Evolutionary conservation across 2,113 vertebrate species (phyloP), one percentile per base, ranked within the genome.

Genomic region (Elgaria multicarinata): DNA sequence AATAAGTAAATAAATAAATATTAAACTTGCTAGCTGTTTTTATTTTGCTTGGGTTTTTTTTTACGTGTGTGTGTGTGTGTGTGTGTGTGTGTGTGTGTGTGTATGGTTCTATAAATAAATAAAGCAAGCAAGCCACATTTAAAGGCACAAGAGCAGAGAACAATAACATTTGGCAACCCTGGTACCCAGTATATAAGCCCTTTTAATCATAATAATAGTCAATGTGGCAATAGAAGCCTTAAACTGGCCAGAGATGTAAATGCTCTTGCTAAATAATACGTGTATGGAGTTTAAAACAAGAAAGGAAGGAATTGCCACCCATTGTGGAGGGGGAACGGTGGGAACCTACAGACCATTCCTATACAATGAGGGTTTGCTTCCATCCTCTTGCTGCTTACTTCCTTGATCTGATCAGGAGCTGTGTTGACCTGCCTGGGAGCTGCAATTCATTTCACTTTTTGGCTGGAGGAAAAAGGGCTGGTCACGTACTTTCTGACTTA

Each of bases 401-500:
- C 46, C 82, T 89, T 78, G 10, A 44, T 78, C 44, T 78, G 82
- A 55, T 58, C 58, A 85, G 62, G 58, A 64, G 62, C 74, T 44
- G 69, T 50, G 44, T 24, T 89, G 74, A 78, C 81, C 74, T 69
- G 46, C 62, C 64, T 50, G 62, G 44, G 62, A 62, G 67, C 36
- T 18, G 18, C 58, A 83, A 83, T 83, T 85, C n/a, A 8, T 78
- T 67, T 53, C 20, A 31, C 62, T 67, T 89, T 77, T 66, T 66
- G 74, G 58, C 58, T 83, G 46, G 67, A 55, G 74, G 80, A 66
- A 83, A 76, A 83, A 75, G 53, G 71, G 31, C 82, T 84, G 67
- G 42, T 77, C 88, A 77, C 50, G 26, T 84, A 69, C 55, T 66
- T 77, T 89, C 74, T 84, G 16, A 53, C 81, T 77, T 69, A 67